Evolutionary conservation across 2,113 vertebrate genomes (phyloP).

Genomic region (Pongo abelii): DNA sequence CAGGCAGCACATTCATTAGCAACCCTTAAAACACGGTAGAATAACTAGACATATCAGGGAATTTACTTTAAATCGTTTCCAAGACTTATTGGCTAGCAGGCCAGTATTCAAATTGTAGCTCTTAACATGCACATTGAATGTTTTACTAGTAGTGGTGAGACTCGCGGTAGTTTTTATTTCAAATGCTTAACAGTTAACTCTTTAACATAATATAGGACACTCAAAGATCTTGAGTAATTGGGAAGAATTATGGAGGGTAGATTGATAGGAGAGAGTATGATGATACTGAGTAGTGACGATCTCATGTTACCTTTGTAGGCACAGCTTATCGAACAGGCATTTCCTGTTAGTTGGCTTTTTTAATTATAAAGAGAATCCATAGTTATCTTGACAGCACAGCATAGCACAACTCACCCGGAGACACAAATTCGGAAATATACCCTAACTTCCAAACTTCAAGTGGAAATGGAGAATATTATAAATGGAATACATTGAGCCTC

Average conservation of each 20-base stretch:
- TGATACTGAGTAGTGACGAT: neutral
- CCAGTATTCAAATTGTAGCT: constrained; percentile 80
- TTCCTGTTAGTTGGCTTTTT: constrained; percentile 52
- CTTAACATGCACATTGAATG: constrained; percentile 78
- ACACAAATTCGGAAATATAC: neutral
- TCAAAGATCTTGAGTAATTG: constrained; percentile 33
- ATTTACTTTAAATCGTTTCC: constrained; percentile 84
- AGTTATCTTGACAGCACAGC: neutral
- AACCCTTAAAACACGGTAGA: constrained; percentile 83
- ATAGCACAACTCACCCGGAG: neutral
- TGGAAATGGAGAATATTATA: constrained; percentile 64
- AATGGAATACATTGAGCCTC: neutral
- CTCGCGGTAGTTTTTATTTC: constrained; percentile 70
- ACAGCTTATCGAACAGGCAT: constrained; percentile 28
- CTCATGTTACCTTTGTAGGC: neutral
- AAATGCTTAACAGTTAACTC: constrained; percentile 56
- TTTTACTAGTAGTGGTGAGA: constrained; percentile 76
- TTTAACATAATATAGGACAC: constrained; percentile 63
- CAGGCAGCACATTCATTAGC: constrained; percentile 89
- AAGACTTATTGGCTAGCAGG: constrained; percentile 82
- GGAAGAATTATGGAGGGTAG: neutral
- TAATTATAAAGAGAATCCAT: constrained; percentile 38
- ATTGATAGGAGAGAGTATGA: neutral
- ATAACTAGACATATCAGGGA: constrained; percentile 82
- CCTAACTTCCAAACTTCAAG: constrained; percentile 44